Conservation (phyloP, 2,797 vertebrate genomes). For the Philypnodon macrostomus region DNA sequence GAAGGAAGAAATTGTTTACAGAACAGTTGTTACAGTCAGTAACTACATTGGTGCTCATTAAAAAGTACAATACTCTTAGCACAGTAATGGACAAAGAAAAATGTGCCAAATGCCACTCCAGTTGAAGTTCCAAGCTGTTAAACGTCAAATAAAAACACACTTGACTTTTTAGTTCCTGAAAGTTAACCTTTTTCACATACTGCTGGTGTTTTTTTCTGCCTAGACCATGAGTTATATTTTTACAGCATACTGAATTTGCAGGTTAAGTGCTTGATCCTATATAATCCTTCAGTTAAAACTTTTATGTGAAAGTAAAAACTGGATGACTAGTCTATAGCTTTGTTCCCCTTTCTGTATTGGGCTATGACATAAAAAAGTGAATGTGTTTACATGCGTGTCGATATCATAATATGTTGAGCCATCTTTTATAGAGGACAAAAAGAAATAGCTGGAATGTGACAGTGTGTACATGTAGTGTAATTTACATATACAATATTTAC, state of each 20-base stretch:
- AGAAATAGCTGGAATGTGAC: constrained; percentile 22
- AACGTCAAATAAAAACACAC: background rate
- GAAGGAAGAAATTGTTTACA: background rate
- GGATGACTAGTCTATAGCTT: too few relatives aligned
- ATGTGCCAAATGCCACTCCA: background rate
- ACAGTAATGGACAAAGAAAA: background rate
- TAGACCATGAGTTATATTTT: too few relatives aligned
- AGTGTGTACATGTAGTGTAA: constrained; percentile 1
- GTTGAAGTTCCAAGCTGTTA: background rate
- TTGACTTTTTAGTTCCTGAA: background rate
- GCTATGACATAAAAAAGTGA: constrained; percentile 3
- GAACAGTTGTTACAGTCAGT: constrained; percentile 2
- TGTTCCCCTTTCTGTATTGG: background rate
- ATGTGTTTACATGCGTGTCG: constrained; percentile 29
- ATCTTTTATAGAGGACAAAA: background rate
- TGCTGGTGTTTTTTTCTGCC: constrained; percentile 4
- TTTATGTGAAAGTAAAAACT: too few relatives aligned
- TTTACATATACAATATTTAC: constrained; percentile 28
- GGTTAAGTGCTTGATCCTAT: too few relatives aligned
- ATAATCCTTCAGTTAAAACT: constrained; percentile 15
- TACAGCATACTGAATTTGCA: too few relatives aligned
- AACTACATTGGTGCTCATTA: too few relatives aligned
- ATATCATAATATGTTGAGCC: background rate
- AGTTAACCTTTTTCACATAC: background rate
- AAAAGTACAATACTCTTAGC: background rate